Evolutionary conservation across 2,888 invertebrate genomes (phyloP).

Genomic region (Anoplius nigerrimus): DNA sequence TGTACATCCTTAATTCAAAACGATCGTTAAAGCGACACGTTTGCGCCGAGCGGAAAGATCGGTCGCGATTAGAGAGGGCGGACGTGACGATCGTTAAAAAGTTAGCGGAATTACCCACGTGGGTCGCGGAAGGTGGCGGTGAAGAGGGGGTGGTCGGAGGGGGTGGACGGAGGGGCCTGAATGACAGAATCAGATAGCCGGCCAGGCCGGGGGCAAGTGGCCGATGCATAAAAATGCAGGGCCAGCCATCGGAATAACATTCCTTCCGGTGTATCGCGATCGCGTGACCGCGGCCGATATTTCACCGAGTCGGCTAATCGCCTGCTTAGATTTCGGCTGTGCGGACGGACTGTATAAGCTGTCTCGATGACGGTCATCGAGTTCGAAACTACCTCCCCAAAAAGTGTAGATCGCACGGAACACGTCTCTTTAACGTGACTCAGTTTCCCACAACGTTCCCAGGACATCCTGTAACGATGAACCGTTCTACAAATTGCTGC

Average conservation of each 20-base stretch:
- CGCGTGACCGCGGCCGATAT: background rate
- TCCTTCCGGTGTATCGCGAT: constrained; percentile 5
- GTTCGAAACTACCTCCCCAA: too few relatives aligned
- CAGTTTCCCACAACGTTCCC: too few relatives aligned
- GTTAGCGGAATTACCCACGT: constrained; percentile 18
- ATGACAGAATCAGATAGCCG: constrained; percentile 18
- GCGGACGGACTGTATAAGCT: too few relatives aligned
- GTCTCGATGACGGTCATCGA: too few relatives aligned
- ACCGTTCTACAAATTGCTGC: too few relatives aligned
- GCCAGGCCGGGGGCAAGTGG: background rate
- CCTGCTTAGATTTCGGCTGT: too few relatives aligned
- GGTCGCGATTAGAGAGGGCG: constrained; percentile 10
- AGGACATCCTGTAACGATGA: too few relatives aligned
- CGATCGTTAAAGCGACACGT: constrained; percentile 24
- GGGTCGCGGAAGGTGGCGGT: background rate
- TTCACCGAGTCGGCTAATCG: too few relatives aligned
- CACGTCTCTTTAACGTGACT: too few relatives aligned
- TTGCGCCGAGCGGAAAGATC: constrained; percentile 16
- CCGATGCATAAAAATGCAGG: constrained; percentile 14
- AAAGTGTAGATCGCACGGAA: too few relatives aligned
- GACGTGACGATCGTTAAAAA: constrained; percentile 26
- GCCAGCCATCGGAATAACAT: constrained; percentile 6
- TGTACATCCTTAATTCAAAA: constrained; percentile 18
- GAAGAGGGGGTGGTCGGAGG: too few relatives aligned
- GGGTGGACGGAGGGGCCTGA: constrained; percentile 8